Conservation (phyloP, 2,113 vertebrate genomes). For the Etia nguti region DNA sequence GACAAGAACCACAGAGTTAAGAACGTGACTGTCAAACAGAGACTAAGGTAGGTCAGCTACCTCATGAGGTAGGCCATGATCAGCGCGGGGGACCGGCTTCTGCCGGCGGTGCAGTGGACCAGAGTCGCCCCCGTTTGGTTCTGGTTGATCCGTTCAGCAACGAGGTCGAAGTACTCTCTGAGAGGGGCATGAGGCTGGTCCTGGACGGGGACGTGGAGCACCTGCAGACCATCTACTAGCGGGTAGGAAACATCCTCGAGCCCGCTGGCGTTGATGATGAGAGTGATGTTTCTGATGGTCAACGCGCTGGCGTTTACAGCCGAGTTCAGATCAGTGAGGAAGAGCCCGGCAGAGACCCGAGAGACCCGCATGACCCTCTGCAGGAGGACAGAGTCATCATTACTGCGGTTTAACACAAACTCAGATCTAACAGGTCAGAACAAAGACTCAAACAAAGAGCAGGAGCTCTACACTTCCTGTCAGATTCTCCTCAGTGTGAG, state of each 20-base stretch:
- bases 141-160: constrained; percentile 56
- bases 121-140: constrained; percentile 54
- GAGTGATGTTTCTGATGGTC: constrained; percentile 60
- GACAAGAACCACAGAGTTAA: not conserved
- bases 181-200: constrained; percentile 51
- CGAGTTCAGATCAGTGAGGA: constrained; percentile 54
- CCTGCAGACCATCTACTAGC: constrained; percentile 1
- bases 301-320: constrained; percentile 61
- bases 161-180: constrained; percentile 61
- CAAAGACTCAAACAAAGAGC: not conserved
- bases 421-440: not conserved
- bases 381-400: not conserved
- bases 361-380: constrained; percentile 37
- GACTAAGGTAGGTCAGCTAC: not conserved
- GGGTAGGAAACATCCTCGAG: constrained; percentile 32
- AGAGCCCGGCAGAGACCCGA: constrained; percentile 63
- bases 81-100: constrained; percentile 70
- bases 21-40: not conserved
- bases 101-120: constrained; percentile 71
- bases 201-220: constrained; percentile 53
- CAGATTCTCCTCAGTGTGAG: not conserved
- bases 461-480: not conserved
- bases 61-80: constrained; percentile 77
- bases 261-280: constrained; percentile 52
- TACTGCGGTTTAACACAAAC: not conserved